These are phyloP conservation scores for Micoletzkya japonica DNA, from an alignment of 2,888 invertebrate species.

Conservation along the genomic window DNA sequence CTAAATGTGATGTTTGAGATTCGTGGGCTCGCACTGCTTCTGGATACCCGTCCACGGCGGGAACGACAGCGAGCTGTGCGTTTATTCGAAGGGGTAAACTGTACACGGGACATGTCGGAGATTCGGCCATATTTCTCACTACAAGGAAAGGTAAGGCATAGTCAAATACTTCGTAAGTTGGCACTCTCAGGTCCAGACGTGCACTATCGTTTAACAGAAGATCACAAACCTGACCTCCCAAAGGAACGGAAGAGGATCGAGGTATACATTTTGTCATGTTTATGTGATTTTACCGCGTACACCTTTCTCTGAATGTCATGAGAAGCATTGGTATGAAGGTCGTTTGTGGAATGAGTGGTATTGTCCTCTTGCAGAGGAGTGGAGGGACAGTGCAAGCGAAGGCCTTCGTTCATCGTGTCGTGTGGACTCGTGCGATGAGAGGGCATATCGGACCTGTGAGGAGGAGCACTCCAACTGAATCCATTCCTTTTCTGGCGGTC, in stretches of 20 bases:
- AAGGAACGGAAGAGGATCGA: slow-evolving; percentile 81
- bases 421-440: slow-evolving; percentile 89
- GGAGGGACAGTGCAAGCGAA: slow-evolving; percentile 68
- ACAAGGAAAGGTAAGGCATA: slow-evolving; percentile 30
- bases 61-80: slow-evolving; percentile 93
- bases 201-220: slow-evolving; percentile 74
- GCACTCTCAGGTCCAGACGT: neutral
- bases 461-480: slow-evolving; percentile 85
- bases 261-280: slow-evolving; percentile 29
- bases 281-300: too few species aligned
- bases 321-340: too few species aligned
- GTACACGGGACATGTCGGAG: slow-evolving; percentile 97
- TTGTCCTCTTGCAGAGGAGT: neutral
- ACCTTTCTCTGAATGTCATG: too few species aligned
- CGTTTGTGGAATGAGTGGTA: slow-evolving; percentile 60
- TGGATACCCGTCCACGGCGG: slow-evolving; percentile 92
- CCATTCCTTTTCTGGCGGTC: slow-evolving; percentile 92
- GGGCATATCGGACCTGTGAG: slow-evolving; percentile 85
- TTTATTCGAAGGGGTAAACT: slow-evolving; percentile 88
- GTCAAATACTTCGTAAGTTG: neutral
- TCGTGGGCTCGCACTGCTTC: slow-evolving; percentile 94
- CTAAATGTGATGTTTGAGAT: slow-evolving; percentile 71
- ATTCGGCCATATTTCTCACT: slow-evolving; percentile 89
- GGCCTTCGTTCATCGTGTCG: slow-evolving; percentile 88
- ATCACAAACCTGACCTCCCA: slow-evolving; percentile 91